Evolutionary conservation across 37 sponge, comb jelly and placozoan species (phyloP).

Genomic region (Halichondria panicea): DNA sequence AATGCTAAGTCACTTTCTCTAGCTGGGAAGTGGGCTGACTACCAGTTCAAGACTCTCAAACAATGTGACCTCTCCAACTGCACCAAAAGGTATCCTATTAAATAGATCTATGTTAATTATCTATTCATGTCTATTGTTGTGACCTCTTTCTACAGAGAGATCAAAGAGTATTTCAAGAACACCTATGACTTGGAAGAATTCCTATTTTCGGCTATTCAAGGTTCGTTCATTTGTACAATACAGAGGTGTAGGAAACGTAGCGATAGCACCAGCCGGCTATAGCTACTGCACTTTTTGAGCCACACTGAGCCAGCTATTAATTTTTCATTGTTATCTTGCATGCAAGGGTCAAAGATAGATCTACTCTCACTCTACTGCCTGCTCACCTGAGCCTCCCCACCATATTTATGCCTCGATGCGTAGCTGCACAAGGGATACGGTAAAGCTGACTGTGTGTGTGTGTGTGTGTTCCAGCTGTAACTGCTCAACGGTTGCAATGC

Average conservation of each 20-base stretch:
- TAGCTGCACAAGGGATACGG: no score
- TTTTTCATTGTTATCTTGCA: no score
- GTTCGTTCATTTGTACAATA: conserved; percentile 7
- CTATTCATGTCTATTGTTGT: background rate
- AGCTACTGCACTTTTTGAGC: no score
- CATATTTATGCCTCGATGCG: no score
- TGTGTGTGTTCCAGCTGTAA: no score
- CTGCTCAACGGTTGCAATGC: no score
- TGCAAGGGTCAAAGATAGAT: no score
- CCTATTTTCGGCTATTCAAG: conserved; percentile 65
- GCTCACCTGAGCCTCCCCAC: no score
- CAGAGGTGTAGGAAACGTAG: background rate
- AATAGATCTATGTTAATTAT: background rate
- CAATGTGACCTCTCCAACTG: conserved; percentile 33
- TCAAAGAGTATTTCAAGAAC: conserved; percentile 77
- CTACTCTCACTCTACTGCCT: no score
- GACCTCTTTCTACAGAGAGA: conserved; percentile 46
- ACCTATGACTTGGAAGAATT: conserved; percentile 71
- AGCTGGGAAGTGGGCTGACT: conserved; percentile 8
- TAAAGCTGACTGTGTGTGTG: no score
- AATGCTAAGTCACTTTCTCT: no score
- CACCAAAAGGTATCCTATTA: conserved; percentile 17
- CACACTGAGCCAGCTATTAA: no score
- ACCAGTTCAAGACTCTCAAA: conserved; percentile 13
- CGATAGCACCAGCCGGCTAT: background rate